These are phyloP conservation scores for Chromoteleia sp. DNA, from an alignment of 2,888 invertebrate genomes.

Conservation along the genomic window DNA sequence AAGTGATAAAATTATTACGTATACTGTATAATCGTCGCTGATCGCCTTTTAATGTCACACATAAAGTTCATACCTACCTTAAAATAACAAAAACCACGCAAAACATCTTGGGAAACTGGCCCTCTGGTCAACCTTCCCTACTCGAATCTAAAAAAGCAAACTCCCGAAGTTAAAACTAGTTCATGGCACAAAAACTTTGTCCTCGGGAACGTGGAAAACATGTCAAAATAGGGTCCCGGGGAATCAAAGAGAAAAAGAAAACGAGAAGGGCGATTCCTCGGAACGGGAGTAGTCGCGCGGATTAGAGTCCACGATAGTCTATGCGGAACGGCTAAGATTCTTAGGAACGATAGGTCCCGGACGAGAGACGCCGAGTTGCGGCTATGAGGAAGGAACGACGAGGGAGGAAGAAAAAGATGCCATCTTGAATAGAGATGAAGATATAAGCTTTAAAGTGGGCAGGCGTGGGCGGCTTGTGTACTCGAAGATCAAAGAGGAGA, in stretches of 20 bases:
- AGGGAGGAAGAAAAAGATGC: constrained; percentile 72
- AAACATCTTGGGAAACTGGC: not conserved
- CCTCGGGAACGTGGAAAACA: constrained; percentile 44
- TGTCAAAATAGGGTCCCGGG: constrained; percentile 41
- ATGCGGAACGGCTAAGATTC: constrained; percentile 67
- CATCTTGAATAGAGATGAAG: constrained; percentile 78
- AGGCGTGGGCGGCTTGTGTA: constrained; percentile 78
- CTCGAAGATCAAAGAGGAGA: constrained; percentile 77
- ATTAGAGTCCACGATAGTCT: constrained; percentile 71
- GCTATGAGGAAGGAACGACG: constrained; percentile 65
- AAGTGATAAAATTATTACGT: too few species aligned
- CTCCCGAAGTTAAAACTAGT: constrained; percentile 75
- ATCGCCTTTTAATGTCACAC: too few species aligned
- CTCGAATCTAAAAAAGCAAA: constrained; percentile 1
- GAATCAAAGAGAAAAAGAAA: constrained; percentile 40
- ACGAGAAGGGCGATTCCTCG: constrained; percentile 46
- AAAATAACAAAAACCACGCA: not conserved
- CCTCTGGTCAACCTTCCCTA: not conserved
- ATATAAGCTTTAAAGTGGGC: constrained; percentile 76
- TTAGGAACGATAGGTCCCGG: constrained; percentile 66
- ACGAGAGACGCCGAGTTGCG: constrained; percentile 58
- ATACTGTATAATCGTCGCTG: too few species aligned
- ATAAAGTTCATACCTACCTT: too few species aligned
- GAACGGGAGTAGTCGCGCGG: constrained; percentile 60
- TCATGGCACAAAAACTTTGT: constrained; percentile 42